Conservation (phyloP, 2,113 vertebrate genomes). For the Pao palembangensis region DNA sequence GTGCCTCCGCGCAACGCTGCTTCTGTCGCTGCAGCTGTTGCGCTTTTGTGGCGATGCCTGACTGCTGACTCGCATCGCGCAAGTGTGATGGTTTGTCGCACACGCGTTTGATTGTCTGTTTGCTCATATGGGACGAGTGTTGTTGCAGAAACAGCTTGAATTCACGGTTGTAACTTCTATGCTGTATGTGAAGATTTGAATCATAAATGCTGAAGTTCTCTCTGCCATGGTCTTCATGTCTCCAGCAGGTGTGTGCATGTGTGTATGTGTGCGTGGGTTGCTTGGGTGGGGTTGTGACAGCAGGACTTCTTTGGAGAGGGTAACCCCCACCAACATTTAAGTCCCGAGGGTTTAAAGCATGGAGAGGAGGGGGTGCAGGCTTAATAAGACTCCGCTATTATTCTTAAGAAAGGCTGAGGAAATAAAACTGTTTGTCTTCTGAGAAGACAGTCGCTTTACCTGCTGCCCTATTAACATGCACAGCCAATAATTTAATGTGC, state of each 20-base stretch:
- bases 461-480: too few relatives aligned
- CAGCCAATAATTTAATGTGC: too few relatives aligned
- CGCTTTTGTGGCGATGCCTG: slow-evolving; percentile 59
- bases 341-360: slow-evolving; percentile 26
- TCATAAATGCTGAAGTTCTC: too few relatives aligned
- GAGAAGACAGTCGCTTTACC: slow-evolving; percentile 4
- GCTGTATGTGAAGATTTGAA: too few relatives aligned
- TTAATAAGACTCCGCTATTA: slow-evolving; percentile 40
- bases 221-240: too few relatives aligned
- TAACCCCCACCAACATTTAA: slow-evolving; percentile 12
- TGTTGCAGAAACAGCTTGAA: too few relatives aligned
- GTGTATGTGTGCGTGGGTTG: slow-evolving; percentile 9
- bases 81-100: slow-evolving; percentile 12
- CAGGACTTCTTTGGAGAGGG: slow-evolving; percentile 16
- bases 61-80: slow-evolving; percentile 33
- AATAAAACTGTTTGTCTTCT: slow-evolving; percentile 52
- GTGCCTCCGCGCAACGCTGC: slow-evolving; percentile 65
- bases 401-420: slow-evolving; percentile 37
- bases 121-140: too few relatives aligned
- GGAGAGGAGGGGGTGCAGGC: slow-evolving; percentile 3
- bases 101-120: too few relatives aligned
- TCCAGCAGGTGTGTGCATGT: slow-evolving; percentile 9
- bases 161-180: too few relatives aligned
- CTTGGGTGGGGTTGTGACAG: slow-evolving; percentile 26
- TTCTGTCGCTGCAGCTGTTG: slow-evolving; percentile 76